Conservation (phyloP, 2,888 invertebrate genomes). For the Chymomyza caudatula region DNA sequence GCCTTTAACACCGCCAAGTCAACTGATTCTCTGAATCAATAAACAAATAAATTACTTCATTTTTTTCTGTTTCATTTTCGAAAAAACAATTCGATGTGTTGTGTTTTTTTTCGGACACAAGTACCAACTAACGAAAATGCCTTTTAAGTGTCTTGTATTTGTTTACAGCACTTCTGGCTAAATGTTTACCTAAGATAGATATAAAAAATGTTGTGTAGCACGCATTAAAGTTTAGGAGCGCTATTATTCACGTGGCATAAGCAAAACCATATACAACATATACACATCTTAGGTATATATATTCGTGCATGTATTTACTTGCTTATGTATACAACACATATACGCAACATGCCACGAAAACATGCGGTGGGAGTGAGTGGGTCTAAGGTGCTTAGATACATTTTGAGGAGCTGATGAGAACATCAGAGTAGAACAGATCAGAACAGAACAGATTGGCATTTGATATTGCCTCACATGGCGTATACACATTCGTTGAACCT, state of each 20-base stretch:
- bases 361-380: not conserved
- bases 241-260: constrained; percentile 63
- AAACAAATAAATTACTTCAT: constrained; percentile 40
- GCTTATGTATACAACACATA: not conserved
- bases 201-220: constrained; percentile 59
- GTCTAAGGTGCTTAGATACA: constrained; percentile 45
- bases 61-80: constrained; percentile 35
- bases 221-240: constrained; percentile 60
- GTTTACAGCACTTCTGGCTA: constrained; percentile 58
- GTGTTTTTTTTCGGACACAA: constrained; percentile 64
- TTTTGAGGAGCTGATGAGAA: constrained; percentile 49
- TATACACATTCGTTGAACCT: not conserved
- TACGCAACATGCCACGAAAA: not conserved
- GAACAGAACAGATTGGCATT: constrained; percentile 51
- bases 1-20: constrained; percentile 46
- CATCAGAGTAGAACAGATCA: constrained; percentile 20
- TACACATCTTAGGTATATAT: too few species aligned
- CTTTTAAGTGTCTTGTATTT: constrained; percentile 67
- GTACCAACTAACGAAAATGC: constrained; percentile 62
- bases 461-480: constrained; percentile 2
- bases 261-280: constrained; percentile 34
- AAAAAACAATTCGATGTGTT: constrained; percentile 18
- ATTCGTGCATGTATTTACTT: not conserved
- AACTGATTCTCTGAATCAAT: constrained; percentile 65
- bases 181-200: constrained; percentile 64